phyloP scores from a whole-genome alignment of 2,113 vertebrate species.

The Colaptes auratus region DNA sequence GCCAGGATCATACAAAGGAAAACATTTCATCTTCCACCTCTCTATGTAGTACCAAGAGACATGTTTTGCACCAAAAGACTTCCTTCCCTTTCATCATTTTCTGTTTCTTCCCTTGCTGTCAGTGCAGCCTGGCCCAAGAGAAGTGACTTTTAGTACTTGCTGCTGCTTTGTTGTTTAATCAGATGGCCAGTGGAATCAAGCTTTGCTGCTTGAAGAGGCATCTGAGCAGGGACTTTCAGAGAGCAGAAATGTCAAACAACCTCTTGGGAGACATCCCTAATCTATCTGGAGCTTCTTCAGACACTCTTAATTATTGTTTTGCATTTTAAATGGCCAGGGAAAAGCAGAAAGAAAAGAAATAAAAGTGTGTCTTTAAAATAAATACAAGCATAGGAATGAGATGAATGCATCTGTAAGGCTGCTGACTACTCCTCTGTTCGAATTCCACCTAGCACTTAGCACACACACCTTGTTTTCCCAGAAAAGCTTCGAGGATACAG shows the following conservation, averaged over 20 bases:
- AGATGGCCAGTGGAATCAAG: slow-evolving; percentile 70
- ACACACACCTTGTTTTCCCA: neutral
- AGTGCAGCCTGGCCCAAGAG: slow-evolving; percentile 66
- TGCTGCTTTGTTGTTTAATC: slow-evolving; percentile 77
- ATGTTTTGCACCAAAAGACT: slow-evolving; percentile 57
- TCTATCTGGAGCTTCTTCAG: slow-evolving; percentile 61
- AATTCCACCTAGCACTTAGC: neutral
- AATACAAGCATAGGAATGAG: slow-evolving; percentile 26
- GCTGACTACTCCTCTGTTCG: slow-evolving; percentile 7
- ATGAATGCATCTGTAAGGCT: neutral
- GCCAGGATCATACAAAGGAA: slow-evolving; percentile 40
- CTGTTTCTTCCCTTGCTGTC: slow-evolving; percentile 55
- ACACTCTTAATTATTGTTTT: slow-evolving; percentile 72
- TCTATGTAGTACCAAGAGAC: neutral
- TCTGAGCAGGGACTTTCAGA: slow-evolving; percentile 53
- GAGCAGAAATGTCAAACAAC: slow-evolving; percentile 73
- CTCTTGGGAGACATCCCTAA: slow-evolving; percentile 68
- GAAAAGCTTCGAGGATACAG: neutral
- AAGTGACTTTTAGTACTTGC: slow-evolving; percentile 74
- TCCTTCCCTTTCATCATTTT: slow-evolving; percentile 55
- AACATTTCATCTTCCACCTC: slow-evolving; percentile 52
- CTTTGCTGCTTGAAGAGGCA: slow-evolving; percentile 68
- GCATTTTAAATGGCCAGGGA: slow-evolving; percentile 60
- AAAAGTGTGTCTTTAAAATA: slow-evolving; percentile 19
- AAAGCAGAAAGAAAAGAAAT: neutral